Evolutionary conservation across 2,888 invertebrate species (phyloP).

Genomic region (Oscheius onirici): DNA sequence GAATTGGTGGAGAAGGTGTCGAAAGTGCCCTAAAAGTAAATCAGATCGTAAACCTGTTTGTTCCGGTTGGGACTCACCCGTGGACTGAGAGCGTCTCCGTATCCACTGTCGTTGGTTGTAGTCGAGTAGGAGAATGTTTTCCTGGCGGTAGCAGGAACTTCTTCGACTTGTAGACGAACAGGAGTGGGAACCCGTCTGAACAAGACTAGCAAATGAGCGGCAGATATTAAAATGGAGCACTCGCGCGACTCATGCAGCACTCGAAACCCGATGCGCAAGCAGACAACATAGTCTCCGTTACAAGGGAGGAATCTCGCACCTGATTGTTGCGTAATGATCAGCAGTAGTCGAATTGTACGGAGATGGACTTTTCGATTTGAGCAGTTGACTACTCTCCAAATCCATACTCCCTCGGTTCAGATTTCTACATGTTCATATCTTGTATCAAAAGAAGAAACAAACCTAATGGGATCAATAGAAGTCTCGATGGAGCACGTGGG

Average conservation of each 20-base stretch:
- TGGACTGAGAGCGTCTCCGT: constrained; percentile 9
- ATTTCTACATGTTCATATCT: background rate
- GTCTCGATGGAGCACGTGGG: constrained; percentile 8
- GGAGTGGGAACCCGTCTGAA: constrained; percentile 19
- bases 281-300: constrained; percentile 13
- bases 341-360: constrained; percentile 43
- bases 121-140: constrained; percentile 16
- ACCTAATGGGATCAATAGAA: constrained; percentile 11
- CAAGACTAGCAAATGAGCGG: constrained; percentile 2
- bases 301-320: constrained; percentile 25
- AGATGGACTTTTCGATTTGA: constrained; percentile 47
- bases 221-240: constrained; percentile 10
- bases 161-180: constrained; percentile 15
- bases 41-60: background rate
- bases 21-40: constrained; percentile 3
- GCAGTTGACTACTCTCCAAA: constrained; percentile 43
- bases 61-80: background rate
- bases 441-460: background rate
- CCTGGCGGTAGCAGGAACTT: background rate
- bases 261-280: constrained; percentile 25
- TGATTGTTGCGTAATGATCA: constrained; percentile 52
- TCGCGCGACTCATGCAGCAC: background rate
- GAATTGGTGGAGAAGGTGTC: constrained; percentile 18
- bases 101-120: constrained; percentile 27
- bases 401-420: constrained; percentile 36